Conservation (phyloP, 1,140 invertebrate species). For the Leptinotarsa defecta region DNA sequence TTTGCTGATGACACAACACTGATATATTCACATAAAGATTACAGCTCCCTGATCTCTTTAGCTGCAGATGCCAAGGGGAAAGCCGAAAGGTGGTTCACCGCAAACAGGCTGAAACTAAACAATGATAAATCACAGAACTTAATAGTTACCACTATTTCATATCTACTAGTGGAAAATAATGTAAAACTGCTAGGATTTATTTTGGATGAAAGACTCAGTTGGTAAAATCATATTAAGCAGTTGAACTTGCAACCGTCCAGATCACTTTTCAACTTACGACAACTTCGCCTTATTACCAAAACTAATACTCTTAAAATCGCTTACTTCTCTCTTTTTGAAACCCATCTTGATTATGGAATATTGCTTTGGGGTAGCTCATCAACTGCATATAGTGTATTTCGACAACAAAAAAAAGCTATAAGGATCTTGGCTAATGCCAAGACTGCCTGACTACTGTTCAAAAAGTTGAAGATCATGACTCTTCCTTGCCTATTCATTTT, state of each 20-base stretch:
- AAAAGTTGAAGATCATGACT: too few species aligned
- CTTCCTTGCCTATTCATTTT: too few species aligned
- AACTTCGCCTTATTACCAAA: not conserved
- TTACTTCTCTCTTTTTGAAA: not conserved
- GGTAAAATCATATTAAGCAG: not conserved
- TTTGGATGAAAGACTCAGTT: slow-evolving; percentile 10
- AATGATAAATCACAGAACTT: not conserved
- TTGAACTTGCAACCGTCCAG: slow-evolving; percentile 10
- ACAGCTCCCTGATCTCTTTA: not conserved
- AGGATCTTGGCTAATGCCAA: not conserved
- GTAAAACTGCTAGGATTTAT: not conserved
- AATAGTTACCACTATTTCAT: not conserved
- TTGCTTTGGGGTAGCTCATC: not conserved
- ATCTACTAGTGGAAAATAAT: not conserved
- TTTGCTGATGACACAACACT: too few species aligned
- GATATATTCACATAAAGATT: not conserved
- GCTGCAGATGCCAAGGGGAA: not conserved
- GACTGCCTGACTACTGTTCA: too few species aligned
- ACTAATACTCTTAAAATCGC: not conserved
- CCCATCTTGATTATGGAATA: too few species aligned
- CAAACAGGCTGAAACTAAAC: slow-evolving; percentile 4
- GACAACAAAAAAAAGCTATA: not conserved
- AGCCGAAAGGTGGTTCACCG: not conserved
- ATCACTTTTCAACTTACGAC: not conserved
- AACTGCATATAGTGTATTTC: not conserved